A percentile compares a stretch with the other conserved stretches of the same genome.
These are phyloP conservation scores for Heteronetta atricapilla DNA, from an alignment of 2,113 vertebrate species.

Conservation along the genomic window DNA sequence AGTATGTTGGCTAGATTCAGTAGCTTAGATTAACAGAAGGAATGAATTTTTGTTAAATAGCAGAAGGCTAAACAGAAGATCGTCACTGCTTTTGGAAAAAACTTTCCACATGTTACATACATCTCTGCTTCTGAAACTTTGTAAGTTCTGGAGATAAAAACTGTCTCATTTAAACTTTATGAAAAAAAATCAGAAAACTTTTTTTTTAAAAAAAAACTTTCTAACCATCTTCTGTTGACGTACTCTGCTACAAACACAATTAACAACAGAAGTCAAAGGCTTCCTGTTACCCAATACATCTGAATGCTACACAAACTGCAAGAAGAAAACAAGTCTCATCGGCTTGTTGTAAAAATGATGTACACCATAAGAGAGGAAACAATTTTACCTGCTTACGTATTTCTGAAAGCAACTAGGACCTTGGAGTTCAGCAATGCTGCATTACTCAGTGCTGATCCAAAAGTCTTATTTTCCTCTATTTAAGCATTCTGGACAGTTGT, in stretches of 20 bases:
- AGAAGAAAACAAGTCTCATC: neutral
- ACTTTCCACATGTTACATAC: neutral
- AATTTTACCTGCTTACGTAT: constrained; percentile 39
- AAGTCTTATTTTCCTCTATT: constrained; percentile 49
- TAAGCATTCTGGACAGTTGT: constrained; percentile 69
- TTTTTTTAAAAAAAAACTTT: neutral
- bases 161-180: neutral
- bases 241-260: neutral
- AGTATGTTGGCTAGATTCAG: neutral
- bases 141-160: neutral
- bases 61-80: neutral
- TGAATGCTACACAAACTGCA: constrained; percentile 37
- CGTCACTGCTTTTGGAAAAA: neutral
- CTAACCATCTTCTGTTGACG: neutral
- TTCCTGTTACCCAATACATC: constrained; percentile 34
- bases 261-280: constrained; percentile 15
- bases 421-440: constrained; percentile 30
- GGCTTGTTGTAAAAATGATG: constrained; percentile 52
- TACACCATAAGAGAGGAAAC: constrained; percentile 60
- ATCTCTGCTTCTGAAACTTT: neutral
- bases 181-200: neutral
- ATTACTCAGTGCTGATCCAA: constrained; percentile 36
- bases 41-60: neutral
- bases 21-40: neutral
- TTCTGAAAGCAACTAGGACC: constrained; percentile 52